A percentile compares a stretch with the other conserved stretches of the same genome.
These are phyloP conservation scores for Triplophysa bombifrons DNA, from an alignment of 2,797 vertebrate genomes.

Conservation along the genomic window DNA sequence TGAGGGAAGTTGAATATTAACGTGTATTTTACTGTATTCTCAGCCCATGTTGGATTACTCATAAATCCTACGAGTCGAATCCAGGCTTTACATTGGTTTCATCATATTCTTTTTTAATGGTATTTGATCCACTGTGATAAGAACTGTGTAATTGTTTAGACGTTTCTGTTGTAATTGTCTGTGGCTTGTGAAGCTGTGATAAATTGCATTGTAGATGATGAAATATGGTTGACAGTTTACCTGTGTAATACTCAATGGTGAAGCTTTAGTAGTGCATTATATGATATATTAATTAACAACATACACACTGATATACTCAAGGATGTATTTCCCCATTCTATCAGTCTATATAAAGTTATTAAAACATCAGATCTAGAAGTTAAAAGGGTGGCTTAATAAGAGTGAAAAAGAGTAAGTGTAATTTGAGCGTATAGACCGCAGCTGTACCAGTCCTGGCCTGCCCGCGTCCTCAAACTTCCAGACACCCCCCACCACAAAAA, in stretches of 20 bases:
- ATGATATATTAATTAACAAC: background rate
- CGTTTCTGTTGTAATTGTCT: background rate
- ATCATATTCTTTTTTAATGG: background rate
- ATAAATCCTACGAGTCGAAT: background rate
- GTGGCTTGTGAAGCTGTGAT: background rate
- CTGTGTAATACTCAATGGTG: background rate
- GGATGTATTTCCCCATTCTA: background rate
- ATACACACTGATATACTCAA: too few relatives aligned
- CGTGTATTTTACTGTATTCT: background rate
- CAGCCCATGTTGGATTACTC: background rate
- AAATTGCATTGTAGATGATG: background rate
- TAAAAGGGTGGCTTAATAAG: slow-evolving; percentile 19
- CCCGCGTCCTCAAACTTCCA: slow-evolving; percentile 30
- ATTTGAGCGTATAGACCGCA: slow-evolving; percentile 43
- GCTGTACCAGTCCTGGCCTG: slow-evolving; percentile 67
- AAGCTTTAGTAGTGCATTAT: background rate
- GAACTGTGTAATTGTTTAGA: slow-evolving; percentile 1
- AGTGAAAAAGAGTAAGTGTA: slow-evolving; percentile 38
- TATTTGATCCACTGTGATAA: background rate
- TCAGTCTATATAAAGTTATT: background rate
- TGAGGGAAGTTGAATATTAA: slow-evolving; percentile 18
- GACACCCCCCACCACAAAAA: background rate
- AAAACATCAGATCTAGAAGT: background rate
- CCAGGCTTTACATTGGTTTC: background rate
- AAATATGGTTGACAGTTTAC: background rate